A percentile compares a stretch with the other conserved stretches of the same genome.
Conservation (phyloP, 2,113 vertebrate genomes). For the Oryctolagus cuniculus region DNA sequence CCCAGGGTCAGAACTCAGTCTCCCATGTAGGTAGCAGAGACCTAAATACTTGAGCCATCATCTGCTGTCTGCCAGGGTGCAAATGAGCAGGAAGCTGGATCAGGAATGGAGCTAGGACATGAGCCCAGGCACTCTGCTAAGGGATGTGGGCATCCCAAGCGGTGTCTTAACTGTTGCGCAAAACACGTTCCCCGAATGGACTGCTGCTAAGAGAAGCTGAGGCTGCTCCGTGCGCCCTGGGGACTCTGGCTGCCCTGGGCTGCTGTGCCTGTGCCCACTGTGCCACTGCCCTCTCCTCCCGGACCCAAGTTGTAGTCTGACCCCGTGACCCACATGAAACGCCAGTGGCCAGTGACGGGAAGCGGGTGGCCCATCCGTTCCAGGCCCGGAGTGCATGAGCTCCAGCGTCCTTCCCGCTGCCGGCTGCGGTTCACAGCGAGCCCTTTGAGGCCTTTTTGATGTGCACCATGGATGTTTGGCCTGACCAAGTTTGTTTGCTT, state of each 20-base stretch:
- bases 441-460: slow-evolving; percentile 75
- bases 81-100: no score
- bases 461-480: slow-evolving; percentile 79
- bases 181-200: not conserved
- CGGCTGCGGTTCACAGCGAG: slow-evolving; percentile 72
- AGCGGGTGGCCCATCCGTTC: not conserved
- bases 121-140: no score
- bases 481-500: slow-evolving; percentile 83
- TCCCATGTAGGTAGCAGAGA: no score
- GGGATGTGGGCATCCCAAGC: no score
- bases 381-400: slow-evolving; percentile 4
- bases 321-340: not conserved
- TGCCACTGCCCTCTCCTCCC: not conserved
- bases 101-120: no score
- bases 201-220: not conserved
- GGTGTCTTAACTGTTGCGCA: no score
- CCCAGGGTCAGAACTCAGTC: no score
- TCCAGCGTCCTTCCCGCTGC: slow-evolving; percentile 53
- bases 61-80: no score
- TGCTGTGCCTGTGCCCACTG: no score
- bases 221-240: not conserved
- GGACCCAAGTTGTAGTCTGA: not conserved
- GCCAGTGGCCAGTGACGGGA: not conserved
- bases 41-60: no score
- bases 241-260: not conserved